Conservation (phyloP, 2,888 invertebrate species). For the Blastobasis adustella region DNA sequence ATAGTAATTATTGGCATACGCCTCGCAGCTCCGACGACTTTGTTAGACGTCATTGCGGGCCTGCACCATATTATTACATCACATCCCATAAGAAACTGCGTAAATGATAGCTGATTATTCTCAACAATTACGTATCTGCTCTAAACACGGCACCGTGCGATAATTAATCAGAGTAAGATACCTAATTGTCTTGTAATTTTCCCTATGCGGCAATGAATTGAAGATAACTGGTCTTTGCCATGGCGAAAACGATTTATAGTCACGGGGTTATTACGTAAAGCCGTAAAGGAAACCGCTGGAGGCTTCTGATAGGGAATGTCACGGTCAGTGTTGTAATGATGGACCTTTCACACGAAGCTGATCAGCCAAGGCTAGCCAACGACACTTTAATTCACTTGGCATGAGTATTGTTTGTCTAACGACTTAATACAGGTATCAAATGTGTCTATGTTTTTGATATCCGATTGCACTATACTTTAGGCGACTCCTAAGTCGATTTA, state of each 20-base stretch:
- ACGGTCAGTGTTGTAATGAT: constrained; percentile 23
- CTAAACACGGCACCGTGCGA: neutral
- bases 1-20: neutral
- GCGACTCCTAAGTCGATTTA: too few relatives aligned
- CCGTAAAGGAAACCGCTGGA: constrained; percentile 12
- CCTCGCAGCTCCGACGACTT: neutral
- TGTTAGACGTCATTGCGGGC: neutral
- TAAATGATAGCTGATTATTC: neutral
- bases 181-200: constrained; percentile 23
- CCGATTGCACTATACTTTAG: too few relatives aligned
- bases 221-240: constrained; percentile 16
- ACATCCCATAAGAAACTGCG: neutral
- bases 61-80: neutral
- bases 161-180: constrained; percentile 14
- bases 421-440: too few relatives aligned
- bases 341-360: too few relatives aligned
- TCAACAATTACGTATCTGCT: neutral
- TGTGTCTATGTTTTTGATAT: too few relatives aligned
- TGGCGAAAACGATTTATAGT: constrained; percentile 22
- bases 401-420: too few relatives aligned
- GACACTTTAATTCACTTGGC: too few relatives aligned
- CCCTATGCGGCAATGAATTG: constrained; percentile 21
- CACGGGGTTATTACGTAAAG: constrained; percentile 23
- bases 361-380: too few relatives aligned
- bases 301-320: constrained; percentile 23